Base-by-base conservation (phyloP, 1,140 invertebrate species). In the Apis cerana region DNA sequence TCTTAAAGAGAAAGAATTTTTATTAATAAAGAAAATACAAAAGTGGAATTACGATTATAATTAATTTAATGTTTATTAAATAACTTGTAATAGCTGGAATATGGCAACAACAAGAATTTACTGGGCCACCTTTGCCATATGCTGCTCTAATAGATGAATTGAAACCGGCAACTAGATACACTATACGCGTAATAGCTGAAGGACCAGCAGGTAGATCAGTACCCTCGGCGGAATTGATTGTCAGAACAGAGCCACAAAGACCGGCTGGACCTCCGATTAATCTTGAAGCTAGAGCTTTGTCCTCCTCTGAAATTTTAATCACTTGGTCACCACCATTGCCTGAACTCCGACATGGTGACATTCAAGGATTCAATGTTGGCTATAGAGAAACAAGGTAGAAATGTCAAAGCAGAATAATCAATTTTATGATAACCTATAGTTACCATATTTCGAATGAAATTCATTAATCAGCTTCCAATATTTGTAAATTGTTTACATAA, bases 121-220 rank as follows among this genome's bases (percentile, higher is more conserved):
- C 94, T 56, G 96, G 96, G 54, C 95, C 95, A 12, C 95, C 96
- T 3, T 83, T 95, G 27, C 94, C 94, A 5, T 96, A 95, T 74
- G 95, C 95, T 43, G 95, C 96, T 0, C 86, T 96, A 13, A 95
- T 97, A 52, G 96, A 96, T 84, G 95, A 96, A 85, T 90, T 98
- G 0, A 96, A 97, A 90, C 97, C 97, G 12, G 96, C 97, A 0
- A 98, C 97, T 0, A 95, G 94, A 67, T 98, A 98, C 89, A 94
- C 95, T 1, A 95, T 98, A 77, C 94, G 97, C 21, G 95, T 98
- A 0, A 95, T 97, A 76, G 97, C 97, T 2, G 96, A 97, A 91
- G 97, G 97, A 33, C 95, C 96, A 8, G 96, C 97, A 0, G 97
- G 97, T 4, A 94, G 95, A 84, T 97, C 97, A 87, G 92, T 94